Evolutionary conservation across 2,797 vertebrate genomes (phyloP).

Genomic region (Danio jaintianensis): DNA sequence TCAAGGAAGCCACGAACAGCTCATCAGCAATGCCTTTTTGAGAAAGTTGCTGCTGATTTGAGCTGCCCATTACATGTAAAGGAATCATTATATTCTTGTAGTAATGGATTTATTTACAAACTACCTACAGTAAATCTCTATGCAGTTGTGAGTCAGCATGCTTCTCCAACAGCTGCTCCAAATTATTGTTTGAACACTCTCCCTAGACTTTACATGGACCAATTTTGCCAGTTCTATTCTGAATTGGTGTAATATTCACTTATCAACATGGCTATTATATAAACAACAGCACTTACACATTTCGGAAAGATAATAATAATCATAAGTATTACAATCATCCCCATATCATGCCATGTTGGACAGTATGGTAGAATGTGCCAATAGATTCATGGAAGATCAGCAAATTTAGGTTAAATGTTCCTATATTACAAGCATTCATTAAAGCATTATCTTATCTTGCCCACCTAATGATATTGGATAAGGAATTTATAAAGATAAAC

Average conservation of each 20-base stretch:
- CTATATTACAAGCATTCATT: no score
- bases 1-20: constrained; percentile 5
- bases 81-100: constrained; percentile 22
- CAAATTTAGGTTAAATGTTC: no score
- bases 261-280: no score
- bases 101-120: constrained; percentile 47
- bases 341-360: no score
- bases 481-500: no score
- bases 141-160: constrained; percentile 26
- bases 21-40: constrained; percentile 48
- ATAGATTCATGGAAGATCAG: no score
- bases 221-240: constrained; percentile 10
- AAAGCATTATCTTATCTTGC: no score
- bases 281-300: no score
- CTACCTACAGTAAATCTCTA: constrained; percentile 11
- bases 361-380: no score
- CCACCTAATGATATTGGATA: no score
- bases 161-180: background rate
- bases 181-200: constrained; percentile 53
- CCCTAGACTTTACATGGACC: background rate
- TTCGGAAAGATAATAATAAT: no score
- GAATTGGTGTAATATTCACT: background rate
- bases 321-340: no score
- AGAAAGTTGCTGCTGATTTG: constrained; percentile 52
- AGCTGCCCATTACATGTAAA: background rate